A percentile compares a stretch with the other conserved stretches of the same genome.
Evolutionary conservation across 2,888 invertebrate genomes (phyloP).

Genomic region (Flexamia atlantica): DNA sequence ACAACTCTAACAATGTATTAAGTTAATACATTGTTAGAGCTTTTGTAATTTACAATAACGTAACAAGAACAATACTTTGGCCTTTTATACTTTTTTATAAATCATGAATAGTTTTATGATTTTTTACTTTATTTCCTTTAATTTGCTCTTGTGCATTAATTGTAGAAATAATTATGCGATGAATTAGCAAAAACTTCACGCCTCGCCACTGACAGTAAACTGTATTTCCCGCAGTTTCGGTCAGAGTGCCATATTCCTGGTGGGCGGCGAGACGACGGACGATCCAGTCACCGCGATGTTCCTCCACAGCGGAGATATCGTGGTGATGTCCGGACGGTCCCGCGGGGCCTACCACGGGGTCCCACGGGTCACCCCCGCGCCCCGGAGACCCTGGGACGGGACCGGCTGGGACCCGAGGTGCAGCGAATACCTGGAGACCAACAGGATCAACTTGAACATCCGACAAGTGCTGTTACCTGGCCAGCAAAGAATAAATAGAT

Average conservation of each 20-base stretch:
- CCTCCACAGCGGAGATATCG: constrained; percentile 92
- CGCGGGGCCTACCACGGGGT: constrained; percentile 96
- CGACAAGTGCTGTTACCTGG: constrained; percentile 84
- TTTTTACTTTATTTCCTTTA: too few relatives aligned
- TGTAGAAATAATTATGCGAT: too few relatives aligned
- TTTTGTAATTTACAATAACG: too few relatives aligned
- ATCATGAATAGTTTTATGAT: too few relatives aligned
- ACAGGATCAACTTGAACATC: constrained; percentile 96
- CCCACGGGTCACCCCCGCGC: constrained; percentile 86
- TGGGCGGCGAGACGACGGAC: constrained; percentile 88
- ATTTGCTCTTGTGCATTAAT: too few relatives aligned
- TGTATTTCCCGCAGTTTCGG: constrained; percentile 91
- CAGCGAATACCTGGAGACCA: constrained; percentile 80
- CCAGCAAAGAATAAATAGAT: constrained; percentile 46
- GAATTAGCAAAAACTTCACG: too few relatives aligned
- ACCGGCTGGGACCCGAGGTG: constrained; percentile 34
- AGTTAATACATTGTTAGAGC: too few relatives aligned
- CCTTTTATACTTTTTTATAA: too few relatives aligned
- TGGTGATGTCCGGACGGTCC: constrained; percentile 91
- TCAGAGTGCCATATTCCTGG: constrained; percentile 94
- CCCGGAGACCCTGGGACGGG: constrained; percentile 61
- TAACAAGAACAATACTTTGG: too few relatives aligned
- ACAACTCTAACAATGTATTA: too few relatives aligned
- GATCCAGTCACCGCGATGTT: constrained; percentile 84
- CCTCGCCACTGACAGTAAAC: background rate